Evolutionary conservation across 2,888 invertebrate species (phyloP).

Genomic region (Heliconius ismenius): DNA sequence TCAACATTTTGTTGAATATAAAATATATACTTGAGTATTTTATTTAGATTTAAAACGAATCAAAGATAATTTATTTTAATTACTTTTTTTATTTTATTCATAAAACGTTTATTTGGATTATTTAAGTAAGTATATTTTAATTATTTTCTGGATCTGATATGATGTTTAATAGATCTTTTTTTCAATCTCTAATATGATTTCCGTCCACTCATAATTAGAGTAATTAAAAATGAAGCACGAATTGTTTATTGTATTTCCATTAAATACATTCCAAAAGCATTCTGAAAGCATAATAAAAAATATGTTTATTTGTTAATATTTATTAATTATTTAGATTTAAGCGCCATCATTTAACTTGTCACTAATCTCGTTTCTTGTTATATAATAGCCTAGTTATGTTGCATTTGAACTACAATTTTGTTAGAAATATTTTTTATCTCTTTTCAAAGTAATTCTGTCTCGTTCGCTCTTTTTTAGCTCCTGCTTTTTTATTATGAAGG

Average conservation of each 20-base stretch:
- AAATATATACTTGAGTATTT: neutral
- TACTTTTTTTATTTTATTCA: neutral
- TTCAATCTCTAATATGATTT: neutral
- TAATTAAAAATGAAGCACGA: neutral
- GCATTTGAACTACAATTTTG: constrained; percentile 52
- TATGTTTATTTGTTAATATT: constrained; percentile 75
- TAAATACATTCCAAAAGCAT: constrained; percentile 46
- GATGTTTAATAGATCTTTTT: neutral
- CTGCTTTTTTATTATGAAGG: constrained; percentile 9
- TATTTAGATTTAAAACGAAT: constrained; percentile 1
- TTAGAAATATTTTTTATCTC: constrained; percentile 46
- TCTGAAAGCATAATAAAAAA: constrained; percentile 63
- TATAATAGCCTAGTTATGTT: constrained; percentile 48
- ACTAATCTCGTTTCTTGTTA: constrained; percentile 73
- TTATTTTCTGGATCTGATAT: constrained; percentile 5
- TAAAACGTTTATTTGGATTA: neutral
- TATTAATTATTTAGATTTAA: constrained; percentile 72
- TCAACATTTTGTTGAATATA: neutral
- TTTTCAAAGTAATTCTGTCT: constrained; percentile 21
- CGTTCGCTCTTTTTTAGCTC: neutral
- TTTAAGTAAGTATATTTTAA: constrained; percentile 5
- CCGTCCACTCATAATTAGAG: constrained; percentile 19
- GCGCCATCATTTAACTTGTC: constrained; percentile 62
- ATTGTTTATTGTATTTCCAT: neutral
- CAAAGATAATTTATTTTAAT: constrained; percentile 27